Percentiles rank a stretch among this genome's conserved stretches.
These are phyloP conservation scores for Eudasyphora cyanicolor DNA, from an alignment of 2,888 invertebrate genomes.

Conservation along the genomic window DNA sequence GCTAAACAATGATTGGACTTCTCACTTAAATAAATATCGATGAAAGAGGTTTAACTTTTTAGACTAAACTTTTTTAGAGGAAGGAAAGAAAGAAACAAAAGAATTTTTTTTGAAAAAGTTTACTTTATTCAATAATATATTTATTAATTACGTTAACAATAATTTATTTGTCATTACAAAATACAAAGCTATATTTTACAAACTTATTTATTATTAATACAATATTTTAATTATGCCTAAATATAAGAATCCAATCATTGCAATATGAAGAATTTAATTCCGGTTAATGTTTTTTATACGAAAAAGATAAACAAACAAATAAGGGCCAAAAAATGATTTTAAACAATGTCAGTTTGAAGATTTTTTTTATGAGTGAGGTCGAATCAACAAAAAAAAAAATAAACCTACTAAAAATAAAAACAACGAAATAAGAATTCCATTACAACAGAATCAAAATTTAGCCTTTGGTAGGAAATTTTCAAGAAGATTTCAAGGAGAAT, in stretches of 20 bases:
- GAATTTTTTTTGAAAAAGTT: conserved; percentile 12
- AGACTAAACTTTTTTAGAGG: conserved; percentile 9
- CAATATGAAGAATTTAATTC: conserved; percentile 2
- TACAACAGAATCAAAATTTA: too few species aligned
- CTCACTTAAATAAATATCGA: conserved; percentile 9
- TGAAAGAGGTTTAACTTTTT: background rate
- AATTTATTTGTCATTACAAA: background rate
- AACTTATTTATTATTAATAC: background rate
- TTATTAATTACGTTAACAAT: conserved; percentile 19
- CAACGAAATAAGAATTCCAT: too few species aligned
- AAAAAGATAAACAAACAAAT: background rate
- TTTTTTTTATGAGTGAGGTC: too few species aligned
- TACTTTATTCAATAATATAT: conserved; percentile 9
- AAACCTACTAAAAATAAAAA: too few species aligned
- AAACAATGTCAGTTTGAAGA: too few species aligned
- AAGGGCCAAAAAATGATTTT: too few species aligned
- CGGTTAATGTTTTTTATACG: background rate
- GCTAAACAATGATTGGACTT: conserved; percentile 42
- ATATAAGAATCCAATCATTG: conserved; percentile 53
- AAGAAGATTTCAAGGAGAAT: too few species aligned
- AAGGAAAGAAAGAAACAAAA: conserved; percentile 28
- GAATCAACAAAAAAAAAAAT: too few species aligned
- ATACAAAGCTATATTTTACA: conserved; percentile 13
- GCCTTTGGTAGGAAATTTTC: too few species aligned
- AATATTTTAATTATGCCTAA: conserved; percentile 5